Base-by-base conservation (phyloP, 2,797 vertebrate genomes). In the Pseudomugil tenellus region DNA sequence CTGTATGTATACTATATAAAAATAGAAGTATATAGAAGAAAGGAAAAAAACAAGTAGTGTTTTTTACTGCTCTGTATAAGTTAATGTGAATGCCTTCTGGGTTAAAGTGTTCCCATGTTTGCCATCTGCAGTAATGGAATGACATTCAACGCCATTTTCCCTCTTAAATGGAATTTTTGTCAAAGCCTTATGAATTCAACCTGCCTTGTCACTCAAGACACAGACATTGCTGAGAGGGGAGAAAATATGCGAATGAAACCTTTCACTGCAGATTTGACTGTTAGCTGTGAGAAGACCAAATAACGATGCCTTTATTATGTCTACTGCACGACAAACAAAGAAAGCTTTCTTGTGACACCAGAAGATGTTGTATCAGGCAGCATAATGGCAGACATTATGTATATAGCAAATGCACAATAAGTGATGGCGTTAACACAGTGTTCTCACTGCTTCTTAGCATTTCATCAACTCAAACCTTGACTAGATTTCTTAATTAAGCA, bases 401-500 rank as follows among this genome's bases (percentile, higher is more conserved):
- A 77, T 81, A 71, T 72, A 79, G 63, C 74, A 53, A 77, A 69
- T 73, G 54, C 71, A 48, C 56, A 66, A 70, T 83, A 48, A 88
- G 87, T 88, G 82, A 70, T 51, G 70, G 66, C 79, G 79, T 86
- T 65, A 32, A 69, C 70, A 54, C 72, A 63, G 56, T 58, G 67
- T 23, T 26, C 70, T 70, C 16, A 65, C 78, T 59, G 62, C 73
- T 74, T 84, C 74, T 72, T 37, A 58, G 77, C 55, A 67, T 91
- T 84, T 89, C 81, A 74, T 87, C 81, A 83, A 60, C 81, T 82
- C 63, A 19, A 79, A 72, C 77, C 73, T 83, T 51, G 2, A 48
- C 86, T 74, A 81, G 71, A 91, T 89, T 87, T 92, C 87, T 90
- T 83, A 92, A 92, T 93, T 91, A 89, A 90, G 69, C 87, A 81